phyloP scores from a whole-genome alignment of 2,113 vertebrate genomes.

The Microtus oregoni region DNA sequence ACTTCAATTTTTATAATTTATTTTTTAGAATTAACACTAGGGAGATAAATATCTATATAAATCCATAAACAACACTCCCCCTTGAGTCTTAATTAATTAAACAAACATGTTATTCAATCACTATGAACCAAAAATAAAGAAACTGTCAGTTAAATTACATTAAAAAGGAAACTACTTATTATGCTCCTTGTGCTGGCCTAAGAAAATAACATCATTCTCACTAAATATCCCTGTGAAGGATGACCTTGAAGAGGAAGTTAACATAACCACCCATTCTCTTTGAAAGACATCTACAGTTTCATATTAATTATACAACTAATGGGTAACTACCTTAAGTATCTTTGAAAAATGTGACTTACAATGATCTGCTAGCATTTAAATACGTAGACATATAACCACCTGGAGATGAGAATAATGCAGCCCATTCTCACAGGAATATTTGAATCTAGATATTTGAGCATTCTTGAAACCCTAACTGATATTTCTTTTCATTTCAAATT shows the following conservation, averaged over 20 bases:
- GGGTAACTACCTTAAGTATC: not conserved
- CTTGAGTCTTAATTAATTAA: slow-evolving; percentile 7
- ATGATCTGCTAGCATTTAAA: not conserved
- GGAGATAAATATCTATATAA: not conserved
- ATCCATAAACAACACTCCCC: not conserved
- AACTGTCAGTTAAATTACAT: not conserved
- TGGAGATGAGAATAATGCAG: not conserved
- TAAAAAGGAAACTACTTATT: not conserved
- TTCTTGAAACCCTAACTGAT: not conserved
- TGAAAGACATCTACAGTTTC: not conserved
- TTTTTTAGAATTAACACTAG: slow-evolving; percentile 15
- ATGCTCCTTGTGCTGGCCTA: not conserved
- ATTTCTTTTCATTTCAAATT: not conserved
- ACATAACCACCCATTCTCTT: not conserved
- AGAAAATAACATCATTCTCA: not conserved
- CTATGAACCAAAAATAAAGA: not conserved
- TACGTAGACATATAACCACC: not conserved
- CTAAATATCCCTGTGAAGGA: not conserved
- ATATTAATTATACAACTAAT: not conserved
- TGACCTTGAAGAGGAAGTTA: not conserved
- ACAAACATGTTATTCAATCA: not conserved
- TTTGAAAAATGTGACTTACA: slow-evolving; percentile 35
- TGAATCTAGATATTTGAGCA: not conserved
- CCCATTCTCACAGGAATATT: not conserved
- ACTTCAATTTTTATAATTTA: not conserved